Evolutionary conservation across 2,113 vertebrate species (phyloP).

Genomic region (Miniopterus natalensis): DNA sequence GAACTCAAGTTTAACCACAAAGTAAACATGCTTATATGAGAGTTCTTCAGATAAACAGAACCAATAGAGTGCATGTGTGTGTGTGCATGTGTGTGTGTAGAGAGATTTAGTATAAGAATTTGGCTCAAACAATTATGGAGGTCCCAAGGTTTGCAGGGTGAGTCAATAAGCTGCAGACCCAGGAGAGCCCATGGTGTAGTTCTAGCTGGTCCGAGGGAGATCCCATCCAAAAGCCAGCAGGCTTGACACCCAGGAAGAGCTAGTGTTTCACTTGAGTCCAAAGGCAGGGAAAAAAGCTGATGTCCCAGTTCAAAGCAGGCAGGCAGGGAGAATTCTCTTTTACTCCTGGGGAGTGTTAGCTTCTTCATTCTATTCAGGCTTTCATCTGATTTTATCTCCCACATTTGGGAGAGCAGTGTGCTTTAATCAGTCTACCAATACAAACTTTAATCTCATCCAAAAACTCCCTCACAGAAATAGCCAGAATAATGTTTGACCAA

Average conservation of each 20-base stretch:
- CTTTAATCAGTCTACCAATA: neutral
- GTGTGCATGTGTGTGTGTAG: neutral
- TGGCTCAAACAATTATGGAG: neutral
- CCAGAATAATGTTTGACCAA: neutral
- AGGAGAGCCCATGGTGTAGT: neutral
- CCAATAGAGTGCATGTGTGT: neutral
- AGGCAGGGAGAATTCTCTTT: neutral
- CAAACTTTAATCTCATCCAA: neutral
- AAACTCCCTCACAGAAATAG: neutral
- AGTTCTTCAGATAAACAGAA: neutral
- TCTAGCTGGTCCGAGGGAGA: neutral
- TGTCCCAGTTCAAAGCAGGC: neutral
- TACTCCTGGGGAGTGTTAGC: neutral
- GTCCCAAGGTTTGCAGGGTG: neutral
- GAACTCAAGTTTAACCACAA: slow-evolving; percentile 18
- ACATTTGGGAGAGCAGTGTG: neutral
- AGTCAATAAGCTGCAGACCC: neutral
- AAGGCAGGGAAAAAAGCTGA: neutral
- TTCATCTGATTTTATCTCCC: neutral
- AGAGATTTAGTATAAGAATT: neutral
- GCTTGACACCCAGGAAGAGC: neutral
- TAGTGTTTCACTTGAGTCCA: neutral
- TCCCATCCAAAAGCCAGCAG: neutral
- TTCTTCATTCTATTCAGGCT: neutral
- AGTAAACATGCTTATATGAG: neutral